Evolutionary conservation across 2,113 vertebrate species (phyloP), one percentile per base, ranked within the genome.

Genomic region (Semnornis frantzii): DNA sequence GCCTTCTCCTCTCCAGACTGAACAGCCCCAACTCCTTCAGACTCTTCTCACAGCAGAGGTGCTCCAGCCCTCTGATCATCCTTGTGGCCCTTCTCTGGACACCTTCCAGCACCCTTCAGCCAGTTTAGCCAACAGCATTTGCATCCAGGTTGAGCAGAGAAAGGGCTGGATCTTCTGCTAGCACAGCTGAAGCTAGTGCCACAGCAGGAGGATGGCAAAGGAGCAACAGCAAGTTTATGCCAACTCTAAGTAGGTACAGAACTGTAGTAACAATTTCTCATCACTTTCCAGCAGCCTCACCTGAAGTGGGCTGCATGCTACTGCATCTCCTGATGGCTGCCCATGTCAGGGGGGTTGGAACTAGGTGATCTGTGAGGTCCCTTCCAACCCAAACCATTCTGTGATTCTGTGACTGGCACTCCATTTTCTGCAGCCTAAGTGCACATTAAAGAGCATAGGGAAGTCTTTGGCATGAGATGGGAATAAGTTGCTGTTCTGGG

Each of bases 141-240:
- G 50, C 65, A 60, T 50, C 17, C 50, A 64, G 82, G 64, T 55
- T 83, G 59, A 72, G 64, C 34, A 64, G 33, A 31, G n/a, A 30
- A 72, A 55, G 17, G 58, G 37, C 54, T 75, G 66, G 28, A 20
- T 30, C 34, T 74, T 63, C 50, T 4, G 3, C 20, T 39, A 21
- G 17, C 1, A 1, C 6, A 5, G 0, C 2, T 70, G 44, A 39
- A 52, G 46, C 46, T n/a, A 12, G 2, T 24, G 50, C 8, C 23
- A 10, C 54, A 27, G 11, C 23, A 55, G 6, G 48, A 68, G 10
- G 24, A 20, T 7, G 27, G 25, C 17, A 70, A 79, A 65, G 62
- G 9, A 71, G 64, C 37, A 28, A 6, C 33, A 64, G 50, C 74
- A 46, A 31, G 33, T 21, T 72, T 64, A n/a, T 31, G 42, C 23